These are phyloP conservation scores for Oegoconia quadripuncta DNA, from an alignment of 2,888 invertebrate genomes.

Conservation along the genomic window DNA sequence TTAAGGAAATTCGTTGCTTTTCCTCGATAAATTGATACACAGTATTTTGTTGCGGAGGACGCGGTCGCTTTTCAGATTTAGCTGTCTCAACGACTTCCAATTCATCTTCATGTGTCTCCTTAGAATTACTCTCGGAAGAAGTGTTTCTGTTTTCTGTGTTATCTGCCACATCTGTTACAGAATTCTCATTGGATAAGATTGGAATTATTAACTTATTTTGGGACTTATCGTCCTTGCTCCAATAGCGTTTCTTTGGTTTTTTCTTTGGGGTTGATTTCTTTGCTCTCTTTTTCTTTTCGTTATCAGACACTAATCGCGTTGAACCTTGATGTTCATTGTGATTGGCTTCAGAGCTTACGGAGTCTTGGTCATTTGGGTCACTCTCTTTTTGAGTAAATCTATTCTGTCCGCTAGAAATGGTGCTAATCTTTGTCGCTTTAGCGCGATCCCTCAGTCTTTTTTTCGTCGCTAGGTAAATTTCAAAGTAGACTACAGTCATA, in stretches of 20 bases:
- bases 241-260: constrained; percentile 74
- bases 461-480: constrained; percentile 96
- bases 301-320: constrained; percentile 50
- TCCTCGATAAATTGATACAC: constrained; percentile 94
- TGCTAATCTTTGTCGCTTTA: constrained; percentile 88
- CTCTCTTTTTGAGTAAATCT: constrained; percentile 67
- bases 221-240: constrained; percentile 70
- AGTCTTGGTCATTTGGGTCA: constrained; percentile 83
- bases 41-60: constrained; percentile 71
- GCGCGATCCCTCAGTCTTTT: constrained; percentile 90
- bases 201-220: constrained; percentile 71
- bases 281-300: constrained; percentile 58
- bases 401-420: constrained; percentile 76
- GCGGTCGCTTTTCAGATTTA: constrained; percentile 48
- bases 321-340: constrained; percentile 82
- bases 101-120: constrained; percentile 65
- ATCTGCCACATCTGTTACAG: constrained; percentile 61
- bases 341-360: constrained; percentile 90
- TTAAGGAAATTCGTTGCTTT: constrained; percentile 93
- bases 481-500: constrained; percentile 97
- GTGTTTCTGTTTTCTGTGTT: constrained; percentile 62
- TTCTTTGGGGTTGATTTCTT: constrained; percentile 68
- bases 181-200: constrained; percentile 67
- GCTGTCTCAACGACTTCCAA: constrained; percentile 49
- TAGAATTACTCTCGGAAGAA: constrained; percentile 71